Conservation (phyloP, 2,888 invertebrate species). For the Morinoia aosen region DNA sequence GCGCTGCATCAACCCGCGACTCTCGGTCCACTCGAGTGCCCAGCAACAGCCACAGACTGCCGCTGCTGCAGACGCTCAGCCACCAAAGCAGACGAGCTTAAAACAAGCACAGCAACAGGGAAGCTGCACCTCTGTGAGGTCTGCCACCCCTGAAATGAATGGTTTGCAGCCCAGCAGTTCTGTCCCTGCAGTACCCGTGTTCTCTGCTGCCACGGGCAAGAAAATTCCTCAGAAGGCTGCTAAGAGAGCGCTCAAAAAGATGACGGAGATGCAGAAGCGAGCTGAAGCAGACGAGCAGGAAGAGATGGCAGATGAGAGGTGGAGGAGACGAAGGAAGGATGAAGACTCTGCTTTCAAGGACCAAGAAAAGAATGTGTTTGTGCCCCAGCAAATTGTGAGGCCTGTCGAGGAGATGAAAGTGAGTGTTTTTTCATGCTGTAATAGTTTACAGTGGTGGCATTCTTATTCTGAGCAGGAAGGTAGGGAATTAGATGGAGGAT, state of each 20-base stretch:
- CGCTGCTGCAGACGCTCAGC: not conserved
- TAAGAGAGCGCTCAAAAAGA: conserved; percentile 33
- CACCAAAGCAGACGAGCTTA: not conserved
- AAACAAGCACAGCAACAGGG: not conserved
- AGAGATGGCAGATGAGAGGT: not conserved
- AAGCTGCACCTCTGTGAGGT: not conserved
- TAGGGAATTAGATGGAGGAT: not conserved
- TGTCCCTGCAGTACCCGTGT: not conserved
- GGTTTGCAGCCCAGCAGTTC: conserved; percentile 5
- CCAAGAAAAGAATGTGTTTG: conserved; percentile 19
- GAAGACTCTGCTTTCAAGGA: not conserved
- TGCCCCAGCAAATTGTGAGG: conserved; percentile 37
- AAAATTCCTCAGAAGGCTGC: not conserved
- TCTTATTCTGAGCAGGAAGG: not conserved
- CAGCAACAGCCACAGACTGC: not conserved
- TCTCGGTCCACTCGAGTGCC: conserved; percentile 56
- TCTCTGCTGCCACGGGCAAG: not conserved
- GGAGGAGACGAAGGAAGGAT: not conserved
- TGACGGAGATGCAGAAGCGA: conserved; percentile 18
- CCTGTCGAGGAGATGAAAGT: not conserved
- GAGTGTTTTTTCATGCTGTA: not conserved
- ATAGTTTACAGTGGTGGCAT: not conserved
- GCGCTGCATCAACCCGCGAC: conserved; percentile 63
- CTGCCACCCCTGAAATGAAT: conserved; percentile 5
- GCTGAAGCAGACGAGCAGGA: conserved; percentile 1